Evolutionary conservation across 1,140 invertebrate species (phyloP), one percentile per base, ranked within the genome.

Genomic region (Rhyzopertha dominica): DNA sequence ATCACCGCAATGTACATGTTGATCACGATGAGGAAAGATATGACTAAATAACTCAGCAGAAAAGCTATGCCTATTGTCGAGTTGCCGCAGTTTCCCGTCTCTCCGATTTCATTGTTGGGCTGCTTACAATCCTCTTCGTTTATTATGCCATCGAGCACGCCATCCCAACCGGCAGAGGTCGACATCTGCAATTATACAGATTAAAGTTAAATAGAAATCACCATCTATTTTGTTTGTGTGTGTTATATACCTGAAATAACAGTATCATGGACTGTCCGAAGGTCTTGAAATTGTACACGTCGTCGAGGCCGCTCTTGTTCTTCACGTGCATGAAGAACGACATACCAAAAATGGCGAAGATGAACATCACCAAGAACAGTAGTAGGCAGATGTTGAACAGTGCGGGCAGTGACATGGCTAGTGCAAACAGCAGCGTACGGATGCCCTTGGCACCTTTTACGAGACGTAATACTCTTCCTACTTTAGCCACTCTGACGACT

Each of bases 1-100:
- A 98, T 98, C 66, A 97, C 93, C 62, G 94, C 94, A 71, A 97
- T 98, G 80, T 97, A 97, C 95, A 97, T 97, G 81, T 97, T 97
- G 68, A 97, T 95, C 51, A 98, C 91, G 64, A 98, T 97, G 57
- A 98, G 80, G 74, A 97, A 98, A 67, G 89, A 95, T 66, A 98
- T 96, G 58, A 98, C 90, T 65, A 98, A 79, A 70, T 98, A 98
- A 61, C 90, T 89, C 39, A 97, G 81, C 49, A 98, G 75, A 74
- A 90, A 98, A 26, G 90, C 83, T 63, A 97, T 95, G 50, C 91
- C 95, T 61, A 95, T 87, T 31, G 85, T 88, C 45, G 87, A 87
- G 43, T 82, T 90, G 47, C 92, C 92, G 70, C 95, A 98, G 71
- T 95, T 85, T 32, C 90, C 87, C 28, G 88, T 84, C 52, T 84